phyloP scores from a whole-genome alignment of 2,797 vertebrate genomes.

The Smutsia temminckii region DNA sequence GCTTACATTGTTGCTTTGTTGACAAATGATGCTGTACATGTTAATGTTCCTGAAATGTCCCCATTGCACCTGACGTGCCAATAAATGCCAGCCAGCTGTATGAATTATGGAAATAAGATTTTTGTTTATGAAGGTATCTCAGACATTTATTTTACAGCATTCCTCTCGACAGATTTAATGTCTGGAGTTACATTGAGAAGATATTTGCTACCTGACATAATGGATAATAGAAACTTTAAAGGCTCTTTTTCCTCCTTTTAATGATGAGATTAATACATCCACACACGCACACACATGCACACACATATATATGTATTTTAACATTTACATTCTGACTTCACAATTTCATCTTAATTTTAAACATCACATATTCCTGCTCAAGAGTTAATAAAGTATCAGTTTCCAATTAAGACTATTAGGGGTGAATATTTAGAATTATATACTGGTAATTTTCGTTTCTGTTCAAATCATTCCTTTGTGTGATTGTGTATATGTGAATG shows the following conservation, averaged over 20 bases:
- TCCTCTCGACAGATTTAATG: conserved; percentile 92
- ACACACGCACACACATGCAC: conserved; percentile 23
- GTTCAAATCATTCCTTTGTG: conserved; percentile 48
- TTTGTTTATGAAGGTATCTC: conserved; percentile 94
- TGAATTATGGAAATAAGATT: conserved; percentile 93
- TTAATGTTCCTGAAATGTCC: conserved; percentile 93
- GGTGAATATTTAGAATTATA: conserved; percentile 46
- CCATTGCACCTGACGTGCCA: conserved; percentile 93
- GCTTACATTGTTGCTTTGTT: conserved; percentile 93
- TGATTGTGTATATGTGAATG: not conserved
- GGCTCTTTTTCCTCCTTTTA: conserved; percentile 78
- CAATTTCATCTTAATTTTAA: conserved; percentile 79
- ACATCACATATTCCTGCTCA: conserved; percentile 57
- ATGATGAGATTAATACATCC: conserved; percentile 84
- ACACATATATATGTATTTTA: conserved; percentile 59
- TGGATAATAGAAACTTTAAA: conserved; percentile 90
- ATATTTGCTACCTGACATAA: conserved; percentile 92
- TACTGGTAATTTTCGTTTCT: conserved; percentile 36
- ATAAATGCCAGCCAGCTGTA: conserved; percentile 92
- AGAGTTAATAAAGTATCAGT: conserved; percentile 53
- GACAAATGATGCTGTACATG: conserved; percentile 93
- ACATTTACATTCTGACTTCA: conserved; percentile 82
- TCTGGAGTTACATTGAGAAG: conserved; percentile 90
- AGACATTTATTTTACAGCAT: conserved; percentile 91
- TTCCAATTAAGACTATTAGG: conserved; percentile 63